Conservation (phyloP, 2,797 vertebrate species). For the Sebastes nivosus region DNA sequence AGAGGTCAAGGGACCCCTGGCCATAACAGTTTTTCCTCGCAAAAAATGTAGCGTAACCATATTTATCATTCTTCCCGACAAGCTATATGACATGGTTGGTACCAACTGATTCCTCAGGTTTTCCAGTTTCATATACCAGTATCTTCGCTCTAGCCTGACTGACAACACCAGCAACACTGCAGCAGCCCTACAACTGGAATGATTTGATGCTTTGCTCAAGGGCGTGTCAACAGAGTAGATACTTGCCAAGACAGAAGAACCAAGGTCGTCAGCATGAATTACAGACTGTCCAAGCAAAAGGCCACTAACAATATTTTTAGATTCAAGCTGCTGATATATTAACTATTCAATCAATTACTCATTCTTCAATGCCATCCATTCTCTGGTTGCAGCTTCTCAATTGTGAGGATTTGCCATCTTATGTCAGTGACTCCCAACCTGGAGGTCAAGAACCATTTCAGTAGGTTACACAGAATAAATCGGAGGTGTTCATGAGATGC, state of each 20-base stretch:
- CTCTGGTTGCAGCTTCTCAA: background rate
- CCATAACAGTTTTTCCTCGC: no score
- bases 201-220: background rate
- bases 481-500: background rate
- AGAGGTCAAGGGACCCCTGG: background rate
- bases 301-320: background rate
- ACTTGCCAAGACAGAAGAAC: background rate
- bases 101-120: no score
- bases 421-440: background rate
- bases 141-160: no score
- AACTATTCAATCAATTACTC: background rate
- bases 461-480: no score
- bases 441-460: background rate
- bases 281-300: background rate
- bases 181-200: background rate
- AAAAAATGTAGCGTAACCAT: rapidly evolving
- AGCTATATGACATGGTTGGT: no score
- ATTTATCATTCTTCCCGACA: no score
- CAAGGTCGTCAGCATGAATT: background rate
- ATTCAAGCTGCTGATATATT: background rate
- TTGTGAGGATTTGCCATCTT: background rate
- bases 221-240: background rate
- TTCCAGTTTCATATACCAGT: no score
- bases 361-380: background rate
- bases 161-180: background rate